A percentile compares a stretch with the other conserved stretches of the same genome.
Evolutionary conservation across 2,113 vertebrate species (phyloP).

Genomic region (Oreocharis arfaki): DNA sequence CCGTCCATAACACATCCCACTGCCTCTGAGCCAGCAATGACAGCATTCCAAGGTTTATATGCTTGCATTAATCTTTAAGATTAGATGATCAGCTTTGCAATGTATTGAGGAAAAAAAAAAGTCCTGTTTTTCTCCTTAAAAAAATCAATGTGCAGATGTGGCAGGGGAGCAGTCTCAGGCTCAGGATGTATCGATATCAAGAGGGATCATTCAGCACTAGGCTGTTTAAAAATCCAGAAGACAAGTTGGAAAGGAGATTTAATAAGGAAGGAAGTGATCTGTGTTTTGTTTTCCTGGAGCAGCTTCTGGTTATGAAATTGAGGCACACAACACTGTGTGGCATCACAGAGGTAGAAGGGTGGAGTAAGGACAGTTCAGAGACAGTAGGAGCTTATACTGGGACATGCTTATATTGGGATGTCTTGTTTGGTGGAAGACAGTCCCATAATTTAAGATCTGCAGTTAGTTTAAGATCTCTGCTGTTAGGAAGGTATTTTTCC

Average conservation of each 20-base stretch:
- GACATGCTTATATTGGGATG: neutral
- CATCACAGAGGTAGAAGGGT: neutral
- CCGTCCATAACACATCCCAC: rapidly evolving
- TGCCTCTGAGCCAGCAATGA: neutral
- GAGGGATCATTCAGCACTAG: neutral
- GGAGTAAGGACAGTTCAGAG: neutral
- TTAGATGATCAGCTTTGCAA: neutral
- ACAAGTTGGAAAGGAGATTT: neutral
- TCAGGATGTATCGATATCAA: neutral
- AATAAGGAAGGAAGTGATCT: neutral
- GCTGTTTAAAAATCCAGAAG: neutral
- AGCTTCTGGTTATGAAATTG: neutral
- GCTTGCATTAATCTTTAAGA: neutral
- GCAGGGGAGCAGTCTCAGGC: neutral
- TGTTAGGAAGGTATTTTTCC: neutral
- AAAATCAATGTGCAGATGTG: neutral
- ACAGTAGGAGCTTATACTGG: neutral
- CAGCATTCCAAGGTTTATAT: rapidly evolving
- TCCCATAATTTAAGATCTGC: neutral
- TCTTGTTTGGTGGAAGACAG: neutral
- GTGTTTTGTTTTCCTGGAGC: neutral
- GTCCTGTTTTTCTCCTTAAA: neutral
- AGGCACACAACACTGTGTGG: neutral
- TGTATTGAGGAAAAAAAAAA: neutral
- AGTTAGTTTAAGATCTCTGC: neutral